Evolutionary conservation across 2,797 vertebrate species (phyloP).

Genomic region (Myotis daubentonii): DNA sequence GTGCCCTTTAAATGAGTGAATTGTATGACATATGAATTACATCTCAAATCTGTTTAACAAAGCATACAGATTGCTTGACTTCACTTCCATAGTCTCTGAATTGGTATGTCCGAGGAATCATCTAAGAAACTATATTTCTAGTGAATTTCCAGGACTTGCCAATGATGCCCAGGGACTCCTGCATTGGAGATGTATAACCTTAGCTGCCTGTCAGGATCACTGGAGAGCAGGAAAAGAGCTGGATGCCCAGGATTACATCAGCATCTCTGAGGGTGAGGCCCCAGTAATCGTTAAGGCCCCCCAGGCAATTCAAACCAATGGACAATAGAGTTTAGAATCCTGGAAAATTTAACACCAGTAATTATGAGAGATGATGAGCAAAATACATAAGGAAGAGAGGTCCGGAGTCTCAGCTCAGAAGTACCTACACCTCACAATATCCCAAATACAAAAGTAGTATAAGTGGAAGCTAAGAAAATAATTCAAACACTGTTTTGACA

Average conservation of each 20-base stretch:
- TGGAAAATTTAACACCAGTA: neutral
- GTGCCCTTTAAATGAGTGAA: neutral
- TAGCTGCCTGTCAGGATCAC: neutral
- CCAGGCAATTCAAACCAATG: neutral
- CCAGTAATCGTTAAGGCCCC: neutral
- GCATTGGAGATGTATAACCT: neutral
- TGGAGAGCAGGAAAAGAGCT: neutral
- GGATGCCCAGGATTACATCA: neutral
- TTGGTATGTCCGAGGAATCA: neutral
- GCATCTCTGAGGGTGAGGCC: neutral
- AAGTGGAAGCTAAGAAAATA: slow-evolving; percentile 5
- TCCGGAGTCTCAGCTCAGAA: neutral
- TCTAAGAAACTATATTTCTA: neutral
- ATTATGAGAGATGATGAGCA: neutral
- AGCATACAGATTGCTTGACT: neutral
- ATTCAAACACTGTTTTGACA: neutral
- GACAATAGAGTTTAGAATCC: neutral
- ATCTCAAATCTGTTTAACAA: neutral
- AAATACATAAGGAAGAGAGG: neutral
- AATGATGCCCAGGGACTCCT: neutral
- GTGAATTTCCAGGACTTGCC: neutral
- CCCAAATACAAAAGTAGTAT: neutral
- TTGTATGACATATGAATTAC: neutral
- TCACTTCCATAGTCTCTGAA: neutral
- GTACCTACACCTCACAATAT: neutral